phyloP scores from a whole-genome alignment of 1,140 invertebrate species.

The Orius insidiosus region DNA sequence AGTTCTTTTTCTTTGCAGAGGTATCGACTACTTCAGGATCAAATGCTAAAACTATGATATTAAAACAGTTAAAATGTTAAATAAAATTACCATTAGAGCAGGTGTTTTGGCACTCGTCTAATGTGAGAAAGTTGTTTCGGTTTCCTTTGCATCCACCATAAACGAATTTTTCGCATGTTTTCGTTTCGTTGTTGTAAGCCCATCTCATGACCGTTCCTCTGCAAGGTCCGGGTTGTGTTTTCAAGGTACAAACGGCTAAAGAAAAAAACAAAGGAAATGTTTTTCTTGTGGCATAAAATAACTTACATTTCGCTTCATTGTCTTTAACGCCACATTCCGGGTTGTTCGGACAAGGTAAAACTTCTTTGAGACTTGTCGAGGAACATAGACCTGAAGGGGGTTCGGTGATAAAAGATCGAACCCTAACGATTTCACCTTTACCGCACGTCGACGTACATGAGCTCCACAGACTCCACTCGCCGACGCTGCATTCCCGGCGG shows the following conservation, averaged over 20 bases:
- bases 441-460: slow-evolving; percentile 56
- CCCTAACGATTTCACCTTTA: slow-evolving; percentile 35
- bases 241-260: not conserved
- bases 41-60: not conserved
- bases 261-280: not conserved
- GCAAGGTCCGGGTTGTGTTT: slow-evolving; percentile 52
- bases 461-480: slow-evolving; percentile 57
- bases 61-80: not conserved
- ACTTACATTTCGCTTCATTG: not conserved
- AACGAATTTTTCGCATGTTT: slow-evolving; percentile 36
- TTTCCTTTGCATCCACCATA: slow-evolving; percentile 61
- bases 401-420: slow-evolving; percentile 20
- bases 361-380: not conserved
- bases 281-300: not conserved
- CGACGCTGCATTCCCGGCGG: slow-evolving; percentile 43
- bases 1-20: slow-evolving; percentile 25
- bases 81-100: slow-evolving; percentile 24
- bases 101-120: slow-evolving; percentile 33
- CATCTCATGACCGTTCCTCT: slow-evolving; percentile 47
- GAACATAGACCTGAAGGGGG: no score
- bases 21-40: slow-evolving; percentile 19
- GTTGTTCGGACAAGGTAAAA: not conserved
- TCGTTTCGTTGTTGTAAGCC: slow-evolving; percentile 36
- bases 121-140: slow-evolving; percentile 48
- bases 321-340: not conserved